These are phyloP conservation scores for Sitta carolinensis DNA, from an alignment of 2,797 vertebrate genomes.

Conservation along the genomic window DNA sequence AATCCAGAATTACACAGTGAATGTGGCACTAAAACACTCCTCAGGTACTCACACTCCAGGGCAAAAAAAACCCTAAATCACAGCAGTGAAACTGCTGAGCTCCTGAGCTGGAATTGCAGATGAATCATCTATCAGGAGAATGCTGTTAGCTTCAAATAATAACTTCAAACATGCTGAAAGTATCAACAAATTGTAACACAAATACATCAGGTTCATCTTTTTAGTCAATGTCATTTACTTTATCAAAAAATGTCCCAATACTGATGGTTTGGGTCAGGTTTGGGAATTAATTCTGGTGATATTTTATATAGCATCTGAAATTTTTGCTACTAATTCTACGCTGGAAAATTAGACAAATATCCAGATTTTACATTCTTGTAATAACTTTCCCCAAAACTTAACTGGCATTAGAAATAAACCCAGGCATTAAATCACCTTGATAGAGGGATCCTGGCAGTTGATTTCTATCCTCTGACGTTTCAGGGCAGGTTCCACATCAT, in stretches of 20 bases:
- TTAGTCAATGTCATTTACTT: not conserved
- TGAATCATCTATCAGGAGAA: not conserved
- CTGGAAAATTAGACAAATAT: not conserved
- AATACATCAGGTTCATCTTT: not conserved
- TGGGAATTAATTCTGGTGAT: not conserved
- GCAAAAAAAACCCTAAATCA: not conserved
- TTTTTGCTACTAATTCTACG: not conserved
- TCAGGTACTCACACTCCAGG: not conserved
- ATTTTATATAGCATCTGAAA: not conserved
- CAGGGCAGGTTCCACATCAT: slow-evolving; percentile 85
- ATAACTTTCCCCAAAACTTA: no score
- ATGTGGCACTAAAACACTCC: not conserved
- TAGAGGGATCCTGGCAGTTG: slow-evolving; percentile 86
- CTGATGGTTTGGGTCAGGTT: not conserved
- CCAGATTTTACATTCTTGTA: not conserved
- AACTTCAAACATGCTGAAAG: not conserved
- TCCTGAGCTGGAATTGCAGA: not conserved
- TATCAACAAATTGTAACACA: not conserved
- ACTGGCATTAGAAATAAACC: not conserved
- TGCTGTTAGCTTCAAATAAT: not conserved
- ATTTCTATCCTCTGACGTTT: slow-evolving; percentile 90
- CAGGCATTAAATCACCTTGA: slow-evolving; percentile 73
- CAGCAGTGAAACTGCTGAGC: not conserved
- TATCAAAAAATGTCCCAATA: not conserved
- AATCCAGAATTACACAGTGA: not conserved